These are phyloP conservation scores for Apodemia hepburni DNA, from an alignment of 2,888 invertebrate species.

Conservation along the genomic window DNA sequence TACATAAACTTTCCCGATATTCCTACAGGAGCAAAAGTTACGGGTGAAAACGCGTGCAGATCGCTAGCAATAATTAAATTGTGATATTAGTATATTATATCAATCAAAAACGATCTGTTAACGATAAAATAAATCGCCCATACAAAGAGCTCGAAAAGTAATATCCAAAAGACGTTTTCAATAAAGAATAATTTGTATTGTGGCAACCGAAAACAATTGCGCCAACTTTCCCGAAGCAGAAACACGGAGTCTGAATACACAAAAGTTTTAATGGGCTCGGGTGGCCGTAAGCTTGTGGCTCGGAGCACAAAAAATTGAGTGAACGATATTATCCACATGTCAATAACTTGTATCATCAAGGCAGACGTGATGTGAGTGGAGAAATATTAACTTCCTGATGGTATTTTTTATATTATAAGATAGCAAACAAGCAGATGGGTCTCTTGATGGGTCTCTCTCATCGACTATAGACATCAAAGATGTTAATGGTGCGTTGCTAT, in stretches of 20 bases:
- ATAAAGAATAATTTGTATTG: conserved; percentile 9
- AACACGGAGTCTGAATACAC: conserved; percentile 4
- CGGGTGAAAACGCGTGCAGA: too few species aligned
- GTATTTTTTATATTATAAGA: too few species aligned
- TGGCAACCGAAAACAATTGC: conserved; percentile 7
- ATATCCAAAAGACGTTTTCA: conserved; percentile 5
- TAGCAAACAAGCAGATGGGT: too few species aligned
- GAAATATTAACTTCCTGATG: too few species aligned
- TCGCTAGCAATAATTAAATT: too few species aligned
- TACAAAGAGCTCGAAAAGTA: conserved; percentile 3
- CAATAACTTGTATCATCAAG: not conserved
- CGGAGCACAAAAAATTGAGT: conserved; percentile 2
- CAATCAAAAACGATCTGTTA: not conserved
- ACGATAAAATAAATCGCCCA: not conserved
- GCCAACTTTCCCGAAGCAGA: conserved; percentile 1
- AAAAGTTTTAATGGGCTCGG: conserved; percentile 13
- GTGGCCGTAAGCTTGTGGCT: not conserved
- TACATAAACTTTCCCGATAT: too few species aligned
- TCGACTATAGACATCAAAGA: too few species aligned
- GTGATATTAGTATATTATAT: too few species aligned
- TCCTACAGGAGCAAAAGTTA: too few species aligned
- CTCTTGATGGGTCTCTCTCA: too few species aligned
- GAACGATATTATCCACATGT: conserved; percentile 1
- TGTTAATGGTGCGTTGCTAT: too few species aligned
- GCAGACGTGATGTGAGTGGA: not conserved